Conservation (phyloP, 2,888 invertebrate species). For the Artemia sp. region DNA sequence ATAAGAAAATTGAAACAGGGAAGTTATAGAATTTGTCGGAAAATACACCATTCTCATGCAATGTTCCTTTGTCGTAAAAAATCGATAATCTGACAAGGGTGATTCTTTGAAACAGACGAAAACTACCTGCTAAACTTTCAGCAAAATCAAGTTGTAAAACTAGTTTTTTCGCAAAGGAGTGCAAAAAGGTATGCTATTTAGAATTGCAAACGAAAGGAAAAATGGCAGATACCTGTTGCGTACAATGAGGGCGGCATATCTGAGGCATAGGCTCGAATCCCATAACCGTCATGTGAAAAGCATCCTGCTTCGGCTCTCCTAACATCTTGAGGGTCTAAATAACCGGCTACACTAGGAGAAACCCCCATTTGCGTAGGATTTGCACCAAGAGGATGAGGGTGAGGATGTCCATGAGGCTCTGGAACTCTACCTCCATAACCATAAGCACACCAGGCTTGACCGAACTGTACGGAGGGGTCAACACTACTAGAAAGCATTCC, state of each 20-base stretch:
- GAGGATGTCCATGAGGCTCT: conserved; percentile 38
- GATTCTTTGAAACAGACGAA: no score
- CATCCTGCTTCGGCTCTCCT: conserved; percentile 8
- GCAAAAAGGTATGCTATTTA: conserved; percentile 7
- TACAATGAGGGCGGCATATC: conserved; percentile 14
- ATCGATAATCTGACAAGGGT: no score
- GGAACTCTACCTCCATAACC: conserved; percentile 30
- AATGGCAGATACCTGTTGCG: conserved; percentile 12
- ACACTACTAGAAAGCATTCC: conserved; percentile 10
- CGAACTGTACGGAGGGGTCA: conserved; percentile 13
- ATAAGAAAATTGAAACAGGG: no score
- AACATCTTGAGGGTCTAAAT: conserved; percentile 10
- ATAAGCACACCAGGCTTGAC: conserved; percentile 6
- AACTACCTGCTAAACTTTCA: no score
- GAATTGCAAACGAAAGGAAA: conserved; percentile 13
- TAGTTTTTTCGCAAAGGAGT: conserved; percentile 4
- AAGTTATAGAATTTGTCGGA: no score
- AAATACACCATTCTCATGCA: no score
- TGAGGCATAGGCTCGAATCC: conserved; percentile 16
- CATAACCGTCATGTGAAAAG: conserved; percentile 12
- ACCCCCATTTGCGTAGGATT: conserved; percentile 3
- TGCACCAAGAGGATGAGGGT: conserved; percentile 1
- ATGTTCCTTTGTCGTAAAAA: no score
- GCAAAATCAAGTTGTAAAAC: conserved; percentile 1
- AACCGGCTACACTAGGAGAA: not conserved